Evolutionary conservation across 2,113 vertebrate genomes (phyloP).

Genomic region (Oreamnos americanus): DNA sequence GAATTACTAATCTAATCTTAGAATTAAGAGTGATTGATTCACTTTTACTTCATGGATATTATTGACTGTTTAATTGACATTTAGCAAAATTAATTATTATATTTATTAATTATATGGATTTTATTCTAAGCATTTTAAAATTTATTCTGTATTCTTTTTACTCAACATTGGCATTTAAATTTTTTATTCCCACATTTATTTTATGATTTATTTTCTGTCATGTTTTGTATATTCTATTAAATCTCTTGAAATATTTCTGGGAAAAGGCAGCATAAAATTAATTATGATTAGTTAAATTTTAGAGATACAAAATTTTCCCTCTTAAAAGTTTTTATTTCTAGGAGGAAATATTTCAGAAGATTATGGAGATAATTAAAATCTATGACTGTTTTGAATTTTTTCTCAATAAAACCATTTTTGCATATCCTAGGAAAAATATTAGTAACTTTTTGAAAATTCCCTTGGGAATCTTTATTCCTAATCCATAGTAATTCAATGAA

Average conservation of each 20-base stretch:
- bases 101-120: not conserved
- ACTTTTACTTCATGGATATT: not conserved
- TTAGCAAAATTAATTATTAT: not conserved
- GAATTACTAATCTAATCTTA: not conserved
- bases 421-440: not conserved
- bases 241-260: not conserved
- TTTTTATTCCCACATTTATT: not conserved
- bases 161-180: not conserved
- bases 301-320: not conserved
- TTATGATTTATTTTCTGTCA: not conserved
- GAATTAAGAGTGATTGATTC: not conserved
- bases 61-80: not conserved
- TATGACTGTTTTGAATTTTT: not conserved
- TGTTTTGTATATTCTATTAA: not conserved
- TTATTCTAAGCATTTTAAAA: not conserved
- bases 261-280: not conserved
- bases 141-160: not conserved
- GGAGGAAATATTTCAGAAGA: not conserved
- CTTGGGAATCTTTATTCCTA: not conserved
- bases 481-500: not conserved
- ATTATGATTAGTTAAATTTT: not conserved
- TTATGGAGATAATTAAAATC: not conserved
- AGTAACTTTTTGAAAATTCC: not conserved
- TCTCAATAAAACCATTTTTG: conserved; percentile 46
- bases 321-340: conserved; percentile 4